Conservation (phyloP, 2,113 vertebrate genomes). For the Platysternon megacephalum region DNA sequence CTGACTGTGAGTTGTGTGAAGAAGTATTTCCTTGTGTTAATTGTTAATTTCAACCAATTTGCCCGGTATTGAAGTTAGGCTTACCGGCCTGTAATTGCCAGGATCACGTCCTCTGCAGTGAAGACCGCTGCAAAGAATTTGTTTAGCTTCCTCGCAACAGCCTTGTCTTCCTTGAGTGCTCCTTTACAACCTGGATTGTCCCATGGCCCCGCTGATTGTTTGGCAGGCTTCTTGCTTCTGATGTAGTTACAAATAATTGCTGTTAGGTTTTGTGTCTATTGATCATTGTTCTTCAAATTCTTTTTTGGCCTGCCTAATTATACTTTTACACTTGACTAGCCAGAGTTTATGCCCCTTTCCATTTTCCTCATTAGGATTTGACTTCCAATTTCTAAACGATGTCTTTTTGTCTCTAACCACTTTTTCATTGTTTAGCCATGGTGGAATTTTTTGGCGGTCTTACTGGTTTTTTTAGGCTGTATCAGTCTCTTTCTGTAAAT, state of each 20-base stretch:
- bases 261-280: background rate
- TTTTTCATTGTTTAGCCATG: background rate
- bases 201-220: background rate
- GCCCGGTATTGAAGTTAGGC: too few species aligned
- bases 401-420: background rate
- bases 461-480: background rate
- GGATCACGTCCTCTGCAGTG: background rate
- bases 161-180: background rate
- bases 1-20: background rate
- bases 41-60: background rate
- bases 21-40: too few species aligned
- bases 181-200: background rate
- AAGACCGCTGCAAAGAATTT: background rate
- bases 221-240: background rate
- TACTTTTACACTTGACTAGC: background rate
- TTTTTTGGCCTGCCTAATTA: background rate
- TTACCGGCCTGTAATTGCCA: too few species aligned
- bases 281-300: background rate
- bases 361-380: background rate
- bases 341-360: background rate
- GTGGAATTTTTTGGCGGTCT: background rate
- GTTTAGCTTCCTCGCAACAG: background rate
- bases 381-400: background rate
- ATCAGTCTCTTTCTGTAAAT: background rate
- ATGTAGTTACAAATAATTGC: background rate